A percentile compares a stretch with the other conserved stretches of the same genome.
Conservation (phyloP, 2,113 vertebrate species). For the Pomatostomus ruficeps region DNA sequence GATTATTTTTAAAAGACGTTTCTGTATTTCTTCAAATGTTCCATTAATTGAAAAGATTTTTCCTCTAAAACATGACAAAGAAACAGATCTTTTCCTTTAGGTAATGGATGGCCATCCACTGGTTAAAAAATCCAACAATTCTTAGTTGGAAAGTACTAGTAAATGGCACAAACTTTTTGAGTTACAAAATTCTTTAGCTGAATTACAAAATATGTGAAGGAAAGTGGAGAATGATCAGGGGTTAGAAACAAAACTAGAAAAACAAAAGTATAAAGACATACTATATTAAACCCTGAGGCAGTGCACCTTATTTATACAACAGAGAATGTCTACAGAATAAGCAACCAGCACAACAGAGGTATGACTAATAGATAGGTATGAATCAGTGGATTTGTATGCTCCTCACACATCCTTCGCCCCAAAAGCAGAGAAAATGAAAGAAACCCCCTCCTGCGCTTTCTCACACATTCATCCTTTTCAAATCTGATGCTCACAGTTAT, state of each 20-base stretch:
- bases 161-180: neutral
- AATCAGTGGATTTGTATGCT: slow-evolving; percentile 48
- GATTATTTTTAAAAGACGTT: neutral
- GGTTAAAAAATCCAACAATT: neutral
- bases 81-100: neutral
- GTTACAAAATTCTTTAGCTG: neutral
- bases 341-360: slow-evolving; percentile 45
- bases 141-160: neutral
- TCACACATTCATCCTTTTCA: slow-evolving; percentile 35
- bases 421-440: slow-evolving; percentile 47
- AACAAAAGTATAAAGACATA: slow-evolving; percentile 33
- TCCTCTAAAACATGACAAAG: neutral
- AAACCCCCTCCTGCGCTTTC: slow-evolving; percentile 2
- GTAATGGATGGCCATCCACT: neutral
- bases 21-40: neutral
- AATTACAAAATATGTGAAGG: neutral
- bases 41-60: neutral
- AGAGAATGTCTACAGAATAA: slow-evolving; percentile 47
- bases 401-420: neutral
- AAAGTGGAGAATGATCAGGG: neutral
- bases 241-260: slow-evolving; percentile 5
- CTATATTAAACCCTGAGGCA: slow-evolving; percentile 46
- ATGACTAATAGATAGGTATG: slow-evolving; percentile 53
- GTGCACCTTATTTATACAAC: slow-evolving; percentile 55
- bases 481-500: slow-evolving; percentile 8